Base-by-base conservation (phyloP, 2,113 vertebrate genomes). In the Beaufortia kweichowensis region DNA sequence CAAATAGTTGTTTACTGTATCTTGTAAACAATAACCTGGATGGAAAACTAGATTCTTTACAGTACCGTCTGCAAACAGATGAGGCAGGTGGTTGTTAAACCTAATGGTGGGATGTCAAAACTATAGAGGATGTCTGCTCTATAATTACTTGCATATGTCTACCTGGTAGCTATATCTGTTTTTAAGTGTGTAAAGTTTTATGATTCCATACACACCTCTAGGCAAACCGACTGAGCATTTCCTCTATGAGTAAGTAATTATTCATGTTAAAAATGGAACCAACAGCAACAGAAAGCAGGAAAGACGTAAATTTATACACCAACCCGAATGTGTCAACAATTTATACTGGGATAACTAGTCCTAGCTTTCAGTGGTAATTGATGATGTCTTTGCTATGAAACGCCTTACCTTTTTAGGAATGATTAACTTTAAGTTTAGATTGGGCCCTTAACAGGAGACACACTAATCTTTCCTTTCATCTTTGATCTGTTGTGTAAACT, bases 111-210 rank as follows among this genome's bases (percentile, higher is more conserved):
- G 31, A 24, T 68, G 43, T 2, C 7, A 21, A 31, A 56, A 15
- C 55, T 4, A 39, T 41, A 71, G 14, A 24, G 48, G 11, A 56
- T 21, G 39, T 74, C 41, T 56, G 50, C 28, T 31, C 70, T 74
- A 35, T 85, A 86, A 88, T 90, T 75, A 83, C 83, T 77, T 41
- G 77, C 86, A 84, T 75, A 79, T 88, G 87, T 86, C 76, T 78
- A 84, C 80, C 70, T 53, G 75, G 57, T 29, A 15, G 75, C 75
- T 77, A 77, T 33, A 60, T 78, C 59, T 26, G 55, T 43, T 64
- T 71, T 70, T 48, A 21, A 63, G 70, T 33, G 43, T 15, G 31
- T 29, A 19, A n/a, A 55, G 23, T 35, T 77, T 79, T 80, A 68
- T 23, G 66, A 79, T 56, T 61, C 26, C 76, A 17, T 41, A 77